Percentiles rank a stretch among this genome's conserved stretches.
Evolutionary conservation across 2,113 vertebrate genomes (phyloP).

Genomic region (Nerophis lumbriciformis): DNA sequence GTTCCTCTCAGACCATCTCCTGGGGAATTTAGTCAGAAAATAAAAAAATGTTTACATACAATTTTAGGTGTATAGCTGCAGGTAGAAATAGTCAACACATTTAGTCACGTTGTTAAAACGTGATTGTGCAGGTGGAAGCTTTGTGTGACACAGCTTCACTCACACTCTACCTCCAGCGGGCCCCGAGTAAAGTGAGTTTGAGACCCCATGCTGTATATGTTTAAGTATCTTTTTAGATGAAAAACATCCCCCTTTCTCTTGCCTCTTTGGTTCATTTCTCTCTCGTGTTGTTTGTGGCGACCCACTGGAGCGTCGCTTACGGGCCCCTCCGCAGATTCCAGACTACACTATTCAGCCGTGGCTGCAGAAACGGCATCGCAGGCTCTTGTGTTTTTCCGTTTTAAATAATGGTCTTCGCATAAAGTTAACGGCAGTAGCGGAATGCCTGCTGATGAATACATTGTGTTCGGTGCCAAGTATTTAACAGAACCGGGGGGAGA

Average conservation of each 20-base stretch:
- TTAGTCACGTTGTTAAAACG: too few relatives aligned
- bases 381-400: slow-evolving; percentile 45
- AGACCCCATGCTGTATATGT: too few relatives aligned
- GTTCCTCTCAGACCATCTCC: too few relatives aligned
- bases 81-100: too few relatives aligned
- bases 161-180: too few relatives aligned
- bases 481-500: slow-evolving; percentile 42
- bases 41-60: too few relatives aligned
- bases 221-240: slow-evolving; percentile 22
- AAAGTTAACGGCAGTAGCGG: slow-evolving; percentile 51
- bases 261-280: slow-evolving; percentile 60
- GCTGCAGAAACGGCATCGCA: slow-evolving; percentile 46
- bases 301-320: slow-evolving; percentile 66
- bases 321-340: slow-evolving; percentile 65
- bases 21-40: too few relatives aligned
- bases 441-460: slow-evolving; percentile 52
- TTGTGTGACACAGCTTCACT: too few relatives aligned
- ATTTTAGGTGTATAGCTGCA: too few relatives aligned
- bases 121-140: too few relatives aligned
- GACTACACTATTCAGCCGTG: slow-evolving; percentile 58
- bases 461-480: slow-evolving; percentile 40
- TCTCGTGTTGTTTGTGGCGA: slow-evolving; percentile 62
- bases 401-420: slow-evolving; percentile 62
- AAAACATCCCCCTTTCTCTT: slow-evolving; percentile 45
- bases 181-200: too few relatives aligned